Percentiles rank a stretch among this genome's conserved stretches.
phyloP scores from a whole-genome alignment of 2,797 vertebrate species.

The Artibeus lituratus region DNA sequence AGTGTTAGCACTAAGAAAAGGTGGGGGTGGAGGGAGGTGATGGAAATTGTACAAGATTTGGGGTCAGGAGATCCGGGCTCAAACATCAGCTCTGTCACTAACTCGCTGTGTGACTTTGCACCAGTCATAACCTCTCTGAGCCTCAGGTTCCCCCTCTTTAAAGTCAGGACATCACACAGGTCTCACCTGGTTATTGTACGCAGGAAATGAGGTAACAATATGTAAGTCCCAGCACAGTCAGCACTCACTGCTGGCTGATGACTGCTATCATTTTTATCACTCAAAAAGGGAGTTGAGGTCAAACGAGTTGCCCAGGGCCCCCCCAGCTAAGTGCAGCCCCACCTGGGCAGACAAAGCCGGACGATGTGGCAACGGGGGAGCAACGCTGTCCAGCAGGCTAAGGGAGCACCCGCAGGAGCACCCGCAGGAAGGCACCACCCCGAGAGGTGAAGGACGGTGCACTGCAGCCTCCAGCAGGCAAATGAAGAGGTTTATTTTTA shows the following conservation, averaged over 20 bases:
- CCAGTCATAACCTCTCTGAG: background rate
- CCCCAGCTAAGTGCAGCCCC: background rate
- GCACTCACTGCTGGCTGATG: background rate
- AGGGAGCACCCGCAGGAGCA: background rate
- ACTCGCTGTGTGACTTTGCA: background rate
- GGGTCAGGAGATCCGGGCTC: background rate
- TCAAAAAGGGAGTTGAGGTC: background rate
- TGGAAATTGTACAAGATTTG: background rate
- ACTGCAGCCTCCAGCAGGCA: background rate
- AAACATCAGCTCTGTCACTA: background rate
- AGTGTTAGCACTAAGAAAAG: background rate
- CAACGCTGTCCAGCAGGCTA: background rate
- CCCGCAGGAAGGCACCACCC: background rate
- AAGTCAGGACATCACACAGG: background rate
- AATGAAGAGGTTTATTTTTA: background rate
- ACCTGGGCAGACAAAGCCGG: background rate
- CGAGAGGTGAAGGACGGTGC: background rate
- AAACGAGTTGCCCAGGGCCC: background rate
- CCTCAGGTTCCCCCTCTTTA: background rate
- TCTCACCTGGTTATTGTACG: background rate
- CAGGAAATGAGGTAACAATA: background rate
- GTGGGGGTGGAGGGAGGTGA: background rate
- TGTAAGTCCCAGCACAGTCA: background rate
- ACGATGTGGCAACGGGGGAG: rapidly evolving
- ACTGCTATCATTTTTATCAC: background rate